Evolutionary conservation across 2,888 invertebrate genomes (phyloP).

Genomic region (Priapulus caudatus): DNA sequence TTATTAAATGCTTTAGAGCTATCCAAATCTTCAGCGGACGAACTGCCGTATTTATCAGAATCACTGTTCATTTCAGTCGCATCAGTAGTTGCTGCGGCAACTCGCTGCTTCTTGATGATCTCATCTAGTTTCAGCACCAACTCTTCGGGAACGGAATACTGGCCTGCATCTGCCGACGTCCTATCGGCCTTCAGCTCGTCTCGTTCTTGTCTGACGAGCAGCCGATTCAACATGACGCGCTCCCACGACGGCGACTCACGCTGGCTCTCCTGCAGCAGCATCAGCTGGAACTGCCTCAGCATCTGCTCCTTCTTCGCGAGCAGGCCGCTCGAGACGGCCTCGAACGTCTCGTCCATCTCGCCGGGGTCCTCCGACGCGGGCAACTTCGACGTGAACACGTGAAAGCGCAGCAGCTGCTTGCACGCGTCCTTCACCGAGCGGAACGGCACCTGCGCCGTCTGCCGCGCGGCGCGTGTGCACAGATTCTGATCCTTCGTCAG

Average conservation of each 20-base stretch:
- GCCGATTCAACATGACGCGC: slow-evolving; percentile 59
- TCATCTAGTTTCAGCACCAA: no score
- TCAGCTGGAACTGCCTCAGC: slow-evolving; percentile 58
- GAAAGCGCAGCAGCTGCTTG: slow-evolving; percentile 59
- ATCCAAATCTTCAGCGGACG: no score
- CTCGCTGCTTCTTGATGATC: no score
- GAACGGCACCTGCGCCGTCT: slow-evolving; percentile 60
- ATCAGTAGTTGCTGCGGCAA: no score
- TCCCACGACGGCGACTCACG: slow-evolving; percentile 60
- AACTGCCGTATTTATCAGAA: no score
- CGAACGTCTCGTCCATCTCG: slow-evolving; percentile 32
- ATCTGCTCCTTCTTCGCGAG: slow-evolving; percentile 56
- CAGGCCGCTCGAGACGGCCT: slow-evolving; percentile 44
- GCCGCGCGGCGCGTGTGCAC: slow-evolving; percentile 57
- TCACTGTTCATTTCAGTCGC: no score
- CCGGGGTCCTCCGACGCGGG: slow-evolving; percentile 48
- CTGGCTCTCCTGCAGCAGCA: slow-evolving; percentile 63
- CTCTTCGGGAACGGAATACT: no score
- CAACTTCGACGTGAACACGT: slow-evolving; percentile 54
- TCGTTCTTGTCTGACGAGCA: slow-evolving; percentile 59
- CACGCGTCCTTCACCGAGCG: slow-evolving; percentile 51
- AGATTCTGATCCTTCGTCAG: slow-evolving; percentile 59
- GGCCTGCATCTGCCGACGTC: no score
- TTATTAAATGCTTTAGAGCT: no score
- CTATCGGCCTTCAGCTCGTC: slow-evolving; percentile 49